phyloP scores from a whole-genome alignment of 2,797 vertebrate genomes.

The Coregonus ussuriensis region DNA sequence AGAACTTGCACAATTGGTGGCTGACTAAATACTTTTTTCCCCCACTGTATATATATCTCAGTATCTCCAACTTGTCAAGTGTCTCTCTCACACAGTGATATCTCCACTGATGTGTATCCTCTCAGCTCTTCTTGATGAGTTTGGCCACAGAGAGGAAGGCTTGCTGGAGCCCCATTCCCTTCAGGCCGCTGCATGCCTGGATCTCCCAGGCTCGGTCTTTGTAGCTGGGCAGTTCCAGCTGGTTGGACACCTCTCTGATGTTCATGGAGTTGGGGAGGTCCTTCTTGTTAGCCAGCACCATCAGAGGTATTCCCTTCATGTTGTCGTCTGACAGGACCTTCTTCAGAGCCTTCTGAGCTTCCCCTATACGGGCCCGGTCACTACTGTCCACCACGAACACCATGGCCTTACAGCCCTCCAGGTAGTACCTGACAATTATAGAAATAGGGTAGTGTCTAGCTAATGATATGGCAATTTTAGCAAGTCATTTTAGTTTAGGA shows the following conservation, averaged over 20 bases:
- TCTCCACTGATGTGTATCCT: background rate
- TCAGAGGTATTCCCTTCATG: conserved; percentile 75
- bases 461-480: background rate
- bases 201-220: conserved; percentile 76
- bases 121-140: conserved; percentile 72
- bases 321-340: conserved; percentile 72
- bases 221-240: conserved; percentile 61
- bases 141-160: conserved; percentile 74
- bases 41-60: too few species aligned
- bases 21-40: too few species aligned
- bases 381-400: conserved; percentile 87
- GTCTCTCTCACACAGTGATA: background rate
- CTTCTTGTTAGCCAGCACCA: conserved; percentile 91
- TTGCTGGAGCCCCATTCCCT: conserved; percentile 79
- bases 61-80: background rate
- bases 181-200: conserved; percentile 80
- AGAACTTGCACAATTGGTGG: too few species aligned
- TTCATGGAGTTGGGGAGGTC: conserved; percentile 75
- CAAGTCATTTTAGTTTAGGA: background rate
- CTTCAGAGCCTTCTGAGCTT: conserved; percentile 75
- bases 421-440: conserved; percentile 64
- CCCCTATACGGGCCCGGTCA: conserved; percentile 69
- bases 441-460: background rate
- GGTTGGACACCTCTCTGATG: conserved; percentile 69
- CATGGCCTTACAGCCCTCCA: conserved; percentile 78